Percentiles rank a stretch among this genome's conserved stretches.
Conservation (phyloP, 2,888 invertebrate species). For the Anthophora plumipes region DNA sequence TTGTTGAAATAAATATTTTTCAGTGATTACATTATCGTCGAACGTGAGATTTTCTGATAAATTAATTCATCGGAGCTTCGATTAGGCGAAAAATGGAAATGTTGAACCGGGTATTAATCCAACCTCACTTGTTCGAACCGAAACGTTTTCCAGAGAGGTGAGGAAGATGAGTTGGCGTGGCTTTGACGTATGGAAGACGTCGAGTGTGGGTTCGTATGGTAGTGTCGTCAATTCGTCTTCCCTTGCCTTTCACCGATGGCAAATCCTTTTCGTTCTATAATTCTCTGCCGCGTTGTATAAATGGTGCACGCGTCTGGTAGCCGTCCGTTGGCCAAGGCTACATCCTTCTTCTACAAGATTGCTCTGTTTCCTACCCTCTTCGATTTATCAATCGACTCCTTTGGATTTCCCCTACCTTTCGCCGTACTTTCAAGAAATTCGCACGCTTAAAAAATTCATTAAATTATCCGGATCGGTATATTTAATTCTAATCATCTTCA, state of each 20-base stretch:
- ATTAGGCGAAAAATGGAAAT: constrained; percentile 15
- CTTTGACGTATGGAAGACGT: constrained; percentile 81
- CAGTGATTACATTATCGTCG: no score
- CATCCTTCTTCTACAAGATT: constrained; percentile 71
- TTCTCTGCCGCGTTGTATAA: constrained; percentile 76
- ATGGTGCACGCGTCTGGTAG: constrained; percentile 75
- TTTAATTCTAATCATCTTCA: no score
- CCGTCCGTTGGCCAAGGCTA: constrained; percentile 74
- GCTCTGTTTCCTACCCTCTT: constrained; percentile 71
- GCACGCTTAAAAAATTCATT: no score
- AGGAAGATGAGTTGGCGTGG: constrained; percentile 65
- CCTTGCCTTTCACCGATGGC: constrained; percentile 76
- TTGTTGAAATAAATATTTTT: no score
- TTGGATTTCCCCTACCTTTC: constrained; percentile 48
- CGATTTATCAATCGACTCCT: constrained; percentile 79
- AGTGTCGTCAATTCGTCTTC: constrained; percentile 84
- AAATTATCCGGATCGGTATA: no score
- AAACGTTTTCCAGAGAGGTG: constrained; percentile 54
- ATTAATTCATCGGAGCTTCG: neutral
- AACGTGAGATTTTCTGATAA: no score
- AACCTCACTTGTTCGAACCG: constrained; percentile 33
- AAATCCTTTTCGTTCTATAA: constrained; percentile 77
- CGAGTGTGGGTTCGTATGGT: constrained; percentile 75
- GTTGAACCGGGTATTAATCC: constrained; percentile 43
- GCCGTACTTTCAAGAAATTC: constrained; percentile 39